A percentile compares a stretch with the other conserved stretches of the same genome.
Conservation (phyloP, 2,797 vertebrate species). For the Clamator glandarius region DNA sequence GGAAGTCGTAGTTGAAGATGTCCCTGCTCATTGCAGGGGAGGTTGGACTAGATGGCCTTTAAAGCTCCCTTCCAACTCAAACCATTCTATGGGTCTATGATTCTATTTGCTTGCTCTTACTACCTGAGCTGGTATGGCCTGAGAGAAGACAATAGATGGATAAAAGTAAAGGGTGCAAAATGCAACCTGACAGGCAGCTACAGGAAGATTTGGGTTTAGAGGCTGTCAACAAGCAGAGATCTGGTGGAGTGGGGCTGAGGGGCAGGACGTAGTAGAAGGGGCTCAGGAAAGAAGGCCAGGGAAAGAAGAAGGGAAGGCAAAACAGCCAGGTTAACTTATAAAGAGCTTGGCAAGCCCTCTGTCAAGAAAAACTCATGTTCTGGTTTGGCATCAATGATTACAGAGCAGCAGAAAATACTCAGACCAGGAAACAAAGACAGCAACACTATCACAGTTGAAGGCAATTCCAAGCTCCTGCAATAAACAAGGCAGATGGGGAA, state of each 20-base stretch:
- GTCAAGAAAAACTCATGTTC: too few relatives aligned
- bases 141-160: not conserved
- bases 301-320: too few relatives aligned
- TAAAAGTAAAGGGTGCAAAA: not conserved
- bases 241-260: not conserved
- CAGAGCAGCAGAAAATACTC: too few relatives aligned
- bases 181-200: not conserved
- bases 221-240: not conserved
- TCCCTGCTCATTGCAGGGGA: not conserved
- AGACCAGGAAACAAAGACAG: too few relatives aligned
- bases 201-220: not conserved
- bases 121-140: not conserved
- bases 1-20: not conserved
- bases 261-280: not conserved
- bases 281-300: not conserved
- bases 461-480: too few relatives aligned
- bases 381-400: too few relatives aligned
- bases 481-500: too few relatives aligned
- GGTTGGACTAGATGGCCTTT: not conserved
- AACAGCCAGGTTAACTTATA: too few relatives aligned
- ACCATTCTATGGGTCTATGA: not conserved
- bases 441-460: too few relatives aligned
- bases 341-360: too few relatives aligned
- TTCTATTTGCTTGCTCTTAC: not conserved
- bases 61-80: not conserved